Conservation (phyloP, 2,797 vertebrate genomes). For the Apogon talboti region DNA sequence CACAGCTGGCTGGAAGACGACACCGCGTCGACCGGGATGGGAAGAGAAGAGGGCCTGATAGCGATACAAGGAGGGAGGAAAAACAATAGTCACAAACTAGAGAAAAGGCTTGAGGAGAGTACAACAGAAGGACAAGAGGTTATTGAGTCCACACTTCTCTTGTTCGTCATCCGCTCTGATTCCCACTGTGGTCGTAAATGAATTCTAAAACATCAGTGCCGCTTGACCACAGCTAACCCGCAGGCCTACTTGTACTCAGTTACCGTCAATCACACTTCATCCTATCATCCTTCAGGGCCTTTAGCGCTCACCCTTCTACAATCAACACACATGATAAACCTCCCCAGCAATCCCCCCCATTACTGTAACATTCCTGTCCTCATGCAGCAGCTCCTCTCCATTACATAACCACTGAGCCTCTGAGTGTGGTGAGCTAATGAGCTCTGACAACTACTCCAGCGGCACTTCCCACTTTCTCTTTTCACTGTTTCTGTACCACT, state of each 20-base stretch:
- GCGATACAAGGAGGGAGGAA: not conserved
- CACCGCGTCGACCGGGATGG: conserved; percentile 21
- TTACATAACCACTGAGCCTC: conserved; percentile 57
- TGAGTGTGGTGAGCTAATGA: conserved; percentile 55
- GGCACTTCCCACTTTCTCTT: conserved; percentile 43
- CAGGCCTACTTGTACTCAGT: conserved; percentile 37
- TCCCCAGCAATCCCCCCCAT: conserved; percentile 36
- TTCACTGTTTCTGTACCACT: conserved; percentile 26
- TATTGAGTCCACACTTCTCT: conserved; percentile 35
- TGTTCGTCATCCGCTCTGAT: conserved; percentile 20
- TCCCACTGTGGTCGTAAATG: conserved; percentile 37
- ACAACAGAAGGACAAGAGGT: conserved; percentile 35
- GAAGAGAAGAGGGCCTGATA: conserved; percentile 1
- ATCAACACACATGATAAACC: conserved; percentile 41
- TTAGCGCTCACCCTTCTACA: conserved; percentile 6
- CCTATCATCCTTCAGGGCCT: conserved; percentile 38
- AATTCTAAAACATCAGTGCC: conserved; percentile 25
- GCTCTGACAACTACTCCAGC: conserved; percentile 46
- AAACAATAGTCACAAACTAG: conserved; percentile 2
- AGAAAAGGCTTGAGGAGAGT: not conserved
- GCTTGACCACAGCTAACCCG: conserved; percentile 56
- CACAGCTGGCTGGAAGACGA: conserved; percentile 31
- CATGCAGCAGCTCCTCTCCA: conserved; percentile 42
- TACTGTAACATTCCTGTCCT: conserved; percentile 39
- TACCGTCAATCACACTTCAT: conserved; percentile 47